Base-by-base conservation (phyloP, 1,140 invertebrate genomes). In the Leptopilina clavipes region DNA sequence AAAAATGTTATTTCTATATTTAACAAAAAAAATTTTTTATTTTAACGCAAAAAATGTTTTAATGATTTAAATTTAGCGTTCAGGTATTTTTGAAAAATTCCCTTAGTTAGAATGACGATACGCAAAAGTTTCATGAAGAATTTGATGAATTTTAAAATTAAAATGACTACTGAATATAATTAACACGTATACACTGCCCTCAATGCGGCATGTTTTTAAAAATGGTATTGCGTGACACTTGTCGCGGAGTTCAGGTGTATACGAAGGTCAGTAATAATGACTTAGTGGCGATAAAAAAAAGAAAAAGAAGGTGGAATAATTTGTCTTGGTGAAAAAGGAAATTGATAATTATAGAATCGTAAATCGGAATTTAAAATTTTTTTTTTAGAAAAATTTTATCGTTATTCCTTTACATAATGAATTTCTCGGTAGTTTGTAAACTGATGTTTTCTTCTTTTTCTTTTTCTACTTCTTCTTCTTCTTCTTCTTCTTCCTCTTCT, bases 261-360 rank as follows among this genome's bases (percentile, higher is more conserved):
- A 31, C 25, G 59, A 65, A 65, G 59, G 59, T 65, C 59, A 65
- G 19, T 22, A 65, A 65, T 65, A 65, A 65, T 65, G 59, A 65
- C 2, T 31, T 31, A 31, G 11, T n/a, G 59, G 59, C 25, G 22
- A 65, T 65, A 31, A 18, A 59, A 59, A 22, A 54, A 17, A 52
- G 5, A 52, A n/a, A 52, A 8, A 9, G 8, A 59, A 31, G 12
- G 59, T 8, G 11, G 10, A 31, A n/a, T 31, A 65, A 31, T 65
- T 65, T 65, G 11, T 22, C 56, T 25, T 18, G 25, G 56, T 31
- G 25, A 1, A 12, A 65, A 65, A 25, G 56, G 22, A 65, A 25
- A 31, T 65, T 31, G 22, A 65, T 65, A 65, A 65, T 65, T 65
- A 65, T 1, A 65, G 22, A 0, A 65, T 65, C 25, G 6, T 31